phyloP scores from a whole-genome alignment of 2,797 vertebrate genomes.

The Sciurus vulgaris region DNA sequence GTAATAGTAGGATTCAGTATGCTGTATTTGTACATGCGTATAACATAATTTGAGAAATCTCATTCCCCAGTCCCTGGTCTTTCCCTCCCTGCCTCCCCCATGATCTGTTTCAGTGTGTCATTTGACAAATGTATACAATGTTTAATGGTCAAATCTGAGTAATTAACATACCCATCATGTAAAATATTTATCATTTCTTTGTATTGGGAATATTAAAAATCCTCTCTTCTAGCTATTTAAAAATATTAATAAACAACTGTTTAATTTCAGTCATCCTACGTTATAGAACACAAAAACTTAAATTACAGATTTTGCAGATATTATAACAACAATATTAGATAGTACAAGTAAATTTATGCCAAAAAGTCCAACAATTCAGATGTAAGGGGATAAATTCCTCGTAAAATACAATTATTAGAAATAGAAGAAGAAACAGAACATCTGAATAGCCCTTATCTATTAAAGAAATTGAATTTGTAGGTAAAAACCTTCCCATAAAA shows the following conservation, averaged over 20 bases:
- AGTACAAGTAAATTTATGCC: not conserved
- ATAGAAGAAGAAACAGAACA: not conserved
- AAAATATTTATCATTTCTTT: not conserved
- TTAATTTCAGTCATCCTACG: not conserved
- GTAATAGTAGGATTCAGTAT: too few species aligned
- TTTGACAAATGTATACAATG: too few species aligned
- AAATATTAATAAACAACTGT: not conserved
- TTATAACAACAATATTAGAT: not conserved
- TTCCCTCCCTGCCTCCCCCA: too few species aligned
- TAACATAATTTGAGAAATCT: too few species aligned
- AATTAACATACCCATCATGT: not conserved
- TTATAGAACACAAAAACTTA: not conserved
- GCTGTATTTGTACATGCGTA: too few species aligned
- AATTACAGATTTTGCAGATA: not conserved
- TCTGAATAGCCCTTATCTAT: not conserved
- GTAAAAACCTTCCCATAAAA: not conserved
- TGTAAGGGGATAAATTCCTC: not conserved
- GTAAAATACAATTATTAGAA: not conserved
- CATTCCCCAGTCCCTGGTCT: too few species aligned
- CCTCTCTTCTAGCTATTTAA: not conserved
- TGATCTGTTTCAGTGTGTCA: too few species aligned
- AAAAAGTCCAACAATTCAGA: not conserved
- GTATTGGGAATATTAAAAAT: not conserved
- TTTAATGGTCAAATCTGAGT: not conserved
- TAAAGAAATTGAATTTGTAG: constrained; percentile 6